A percentile compares a stretch with the other conserved stretches of the same genome.
Conservation (phyloP, 2,888 invertebrate genomes). For the Chrysopilus asiliformis region DNA sequence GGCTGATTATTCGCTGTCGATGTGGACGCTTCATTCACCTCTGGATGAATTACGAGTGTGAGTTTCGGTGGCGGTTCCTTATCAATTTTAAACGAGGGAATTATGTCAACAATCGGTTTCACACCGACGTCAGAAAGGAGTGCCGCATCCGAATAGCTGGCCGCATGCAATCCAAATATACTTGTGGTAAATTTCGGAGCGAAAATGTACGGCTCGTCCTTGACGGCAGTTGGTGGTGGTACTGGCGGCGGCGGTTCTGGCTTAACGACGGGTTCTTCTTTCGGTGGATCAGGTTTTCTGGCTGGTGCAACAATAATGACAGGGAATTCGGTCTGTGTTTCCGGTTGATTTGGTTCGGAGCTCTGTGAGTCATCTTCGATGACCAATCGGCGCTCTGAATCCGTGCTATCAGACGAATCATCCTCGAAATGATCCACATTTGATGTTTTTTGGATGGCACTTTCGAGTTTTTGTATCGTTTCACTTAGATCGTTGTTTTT, state of each 20-base stretch:
- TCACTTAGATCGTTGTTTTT: conserved; percentile 48
- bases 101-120: conserved; percentile 19
- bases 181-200: conserved; percentile 5
- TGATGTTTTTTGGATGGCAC: conserved; percentile 24
- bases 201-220: background rate
- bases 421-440: conserved; percentile 35
- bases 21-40: background rate
- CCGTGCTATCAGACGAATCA: conserved; percentile 49
- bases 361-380: conserved; percentile 40
- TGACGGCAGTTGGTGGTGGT: background rate
- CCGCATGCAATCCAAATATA: conserved; percentile 18
- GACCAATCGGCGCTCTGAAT: conserved; percentile 47
- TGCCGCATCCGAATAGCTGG: conserved; percentile 17
- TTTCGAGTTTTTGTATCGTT: conserved; percentile 46
- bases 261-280: background rate
- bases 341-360: conserved; percentile 18
- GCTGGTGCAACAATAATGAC: too few species aligned
- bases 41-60: background rate
- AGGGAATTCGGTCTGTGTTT: background rate
- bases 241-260: too few species aligned
- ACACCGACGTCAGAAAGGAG: conserved; percentile 23
- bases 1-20: background rate
- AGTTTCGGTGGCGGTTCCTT: background rate
- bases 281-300: background rate
- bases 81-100: conserved; percentile 2